A percentile compares a stretch with the other conserved stretches of the same genome.
These are phyloP conservation scores for Lepidocyrtoides sp. DNA, from an alignment of 2,888 invertebrate species.

Conservation along the genomic window DNA sequence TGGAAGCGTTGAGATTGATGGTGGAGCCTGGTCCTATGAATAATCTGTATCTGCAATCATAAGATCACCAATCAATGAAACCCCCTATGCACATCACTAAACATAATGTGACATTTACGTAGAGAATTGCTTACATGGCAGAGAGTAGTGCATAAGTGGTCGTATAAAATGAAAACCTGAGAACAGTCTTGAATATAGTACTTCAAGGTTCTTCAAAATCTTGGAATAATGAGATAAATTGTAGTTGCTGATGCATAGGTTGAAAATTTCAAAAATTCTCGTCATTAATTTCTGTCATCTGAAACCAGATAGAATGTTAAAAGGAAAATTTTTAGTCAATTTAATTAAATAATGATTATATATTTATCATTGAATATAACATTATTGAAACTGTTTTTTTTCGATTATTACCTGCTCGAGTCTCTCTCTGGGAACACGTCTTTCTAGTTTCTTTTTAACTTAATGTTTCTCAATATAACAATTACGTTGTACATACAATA, in stretches of 20 bases:
- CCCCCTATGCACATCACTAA: neutral
- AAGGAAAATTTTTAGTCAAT: too few relatives aligned
- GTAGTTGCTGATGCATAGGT: neutral
- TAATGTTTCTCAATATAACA: constrained; percentile 7
- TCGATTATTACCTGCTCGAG: constrained; percentile 7
- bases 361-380: too few relatives aligned
- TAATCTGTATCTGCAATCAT: constrained; percentile 36
- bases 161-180: constrained; percentile 62
- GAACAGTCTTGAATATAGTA: constrained; percentile 66
- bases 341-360: too few relatives aligned
- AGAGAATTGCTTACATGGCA: constrained; percentile 19
- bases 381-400: neutral
- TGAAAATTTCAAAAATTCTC: constrained; percentile 42
- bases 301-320: neutral
- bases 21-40: constrained; percentile 11
- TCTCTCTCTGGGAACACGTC: constrained; percentile 1
- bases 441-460: neutral
- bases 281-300: constrained; percentile 53
- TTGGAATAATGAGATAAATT: constrained; percentile 15
- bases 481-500: neutral
- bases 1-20: constrained; percentile 69
- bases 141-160: constrained; percentile 50
- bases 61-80: neutral
- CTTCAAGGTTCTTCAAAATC: constrained; percentile 31
- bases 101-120: neutral